Conservation (phyloP, 1,140 invertebrate genomes). For the Papilio glaucus region DNA sequence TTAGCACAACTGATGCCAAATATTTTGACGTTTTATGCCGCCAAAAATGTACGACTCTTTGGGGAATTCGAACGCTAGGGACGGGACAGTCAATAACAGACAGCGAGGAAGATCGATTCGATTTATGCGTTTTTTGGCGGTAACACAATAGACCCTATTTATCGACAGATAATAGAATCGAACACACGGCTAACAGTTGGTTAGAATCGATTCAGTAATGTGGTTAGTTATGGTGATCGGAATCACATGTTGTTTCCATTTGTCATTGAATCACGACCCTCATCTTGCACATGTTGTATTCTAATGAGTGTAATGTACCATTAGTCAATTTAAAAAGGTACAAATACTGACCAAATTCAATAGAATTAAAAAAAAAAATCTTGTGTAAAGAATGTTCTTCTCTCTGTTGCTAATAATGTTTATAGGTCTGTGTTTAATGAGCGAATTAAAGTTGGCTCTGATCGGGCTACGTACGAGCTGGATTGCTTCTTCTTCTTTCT, state of each 20-base stretch:
- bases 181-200: constrained; percentile 69
- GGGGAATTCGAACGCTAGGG: constrained; percentile 64
- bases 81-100: constrained; percentile 59
- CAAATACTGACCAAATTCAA: neutral
- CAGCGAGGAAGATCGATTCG: constrained; percentile 76
- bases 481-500: too few relatives aligned
- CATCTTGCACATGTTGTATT: constrained; percentile 33
- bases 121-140: constrained; percentile 76
- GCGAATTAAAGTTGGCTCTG: too few relatives aligned
- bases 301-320: constrained; percentile 11
- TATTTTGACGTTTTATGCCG: constrained; percentile 77
- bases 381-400: too few relatives aligned
- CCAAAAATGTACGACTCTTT: constrained; percentile 74
- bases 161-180: constrained; percentile 76
- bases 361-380: neutral
- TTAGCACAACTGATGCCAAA: constrained; percentile 79
- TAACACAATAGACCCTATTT: constrained; percentile 73
- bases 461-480: too few relatives aligned
- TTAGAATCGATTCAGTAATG: constrained; percentile 70
- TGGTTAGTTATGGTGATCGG: constrained; percentile 80
- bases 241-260: constrained; percentile 75
- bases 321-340: neutral
- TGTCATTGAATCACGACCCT: constrained; percentile 33
- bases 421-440: too few relatives aligned
- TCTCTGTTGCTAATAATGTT: too few relatives aligned